Evolutionary conservation across 2,888 invertebrate species (phyloP).

Genomic region (Drosophila helvetica): DNA sequence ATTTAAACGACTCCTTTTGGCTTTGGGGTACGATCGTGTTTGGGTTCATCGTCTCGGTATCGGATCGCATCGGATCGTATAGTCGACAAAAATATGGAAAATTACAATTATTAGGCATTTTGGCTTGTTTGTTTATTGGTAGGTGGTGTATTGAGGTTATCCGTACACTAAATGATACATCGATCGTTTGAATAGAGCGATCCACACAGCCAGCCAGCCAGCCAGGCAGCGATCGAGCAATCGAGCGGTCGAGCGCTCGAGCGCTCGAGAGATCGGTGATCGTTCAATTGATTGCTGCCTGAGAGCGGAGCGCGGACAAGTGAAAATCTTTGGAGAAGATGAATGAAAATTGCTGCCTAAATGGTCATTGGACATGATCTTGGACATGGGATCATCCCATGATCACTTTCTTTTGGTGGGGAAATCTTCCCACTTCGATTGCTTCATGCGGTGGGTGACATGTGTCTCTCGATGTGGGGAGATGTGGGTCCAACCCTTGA

Average conservation of each 20-base stretch:
- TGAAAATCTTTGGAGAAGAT: slow-evolving; percentile 63
- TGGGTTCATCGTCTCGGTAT: slow-evolving; percentile 61
- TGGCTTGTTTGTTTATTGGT: slow-evolving; percentile 78
- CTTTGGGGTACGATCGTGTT: slow-evolving; percentile 68
- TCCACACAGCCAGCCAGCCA: slow-evolving; percentile 40
- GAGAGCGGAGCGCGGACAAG: slow-evolving; percentile 43
- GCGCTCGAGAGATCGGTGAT: slow-evolving; percentile 49
- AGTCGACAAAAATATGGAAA: slow-evolving; percentile 75
- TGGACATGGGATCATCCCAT: slow-evolving; percentile 57
- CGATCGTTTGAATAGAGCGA: slow-evolving; percentile 70
- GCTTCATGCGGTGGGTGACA: slow-evolving; percentile 62
- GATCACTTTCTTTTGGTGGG: slow-evolving; percentile 68
- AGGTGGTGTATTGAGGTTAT: slow-evolving; percentile 71
- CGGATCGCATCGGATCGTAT: slow-evolving; percentile 55
- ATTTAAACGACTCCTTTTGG: slow-evolving; percentile 61
- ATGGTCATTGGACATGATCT: slow-evolving; percentile 61
- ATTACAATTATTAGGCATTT: slow-evolving; percentile 79
- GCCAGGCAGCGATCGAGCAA: slow-evolving; percentile 32
- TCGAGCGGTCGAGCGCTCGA: slow-evolving; percentile 51
- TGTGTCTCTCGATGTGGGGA: slow-evolving; percentile 34
- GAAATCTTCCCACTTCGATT: slow-evolving; percentile 31
- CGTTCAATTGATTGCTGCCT: slow-evolving; percentile 62
- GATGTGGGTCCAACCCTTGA: slow-evolving; percentile 51
- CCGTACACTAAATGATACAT: slow-evolving; percentile 73
- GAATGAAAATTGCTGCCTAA: slow-evolving; percentile 74